Conservation (phyloP, 2,797 vertebrate genomes). For the Tragopan temminckii region DNA sequence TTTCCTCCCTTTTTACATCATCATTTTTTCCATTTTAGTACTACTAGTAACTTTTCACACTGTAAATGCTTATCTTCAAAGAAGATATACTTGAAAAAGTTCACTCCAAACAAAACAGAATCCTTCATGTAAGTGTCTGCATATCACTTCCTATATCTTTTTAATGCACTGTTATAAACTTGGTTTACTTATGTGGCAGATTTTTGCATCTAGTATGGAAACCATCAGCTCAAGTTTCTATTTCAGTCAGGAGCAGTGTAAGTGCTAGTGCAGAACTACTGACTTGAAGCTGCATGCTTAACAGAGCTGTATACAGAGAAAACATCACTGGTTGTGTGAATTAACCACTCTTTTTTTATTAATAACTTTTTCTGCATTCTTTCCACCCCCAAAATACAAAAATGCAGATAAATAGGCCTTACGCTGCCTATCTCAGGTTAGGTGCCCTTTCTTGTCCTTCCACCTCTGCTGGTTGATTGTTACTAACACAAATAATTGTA, state of each 20-base stretch:
- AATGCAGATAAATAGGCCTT: not conserved
- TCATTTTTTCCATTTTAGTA: not conserved
- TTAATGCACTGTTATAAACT: not conserved
- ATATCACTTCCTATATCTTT: not conserved
- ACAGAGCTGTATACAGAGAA: not conserved
- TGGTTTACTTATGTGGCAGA: not conserved
- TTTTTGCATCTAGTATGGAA: not conserved
- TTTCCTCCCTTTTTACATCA: not conserved
- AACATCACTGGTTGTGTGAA: not conserved
- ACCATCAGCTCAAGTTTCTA: not conserved
- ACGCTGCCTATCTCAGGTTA: not conserved
- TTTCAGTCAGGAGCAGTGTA: not conserved
- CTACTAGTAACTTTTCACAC: not conserved
- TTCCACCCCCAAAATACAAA: not conserved
- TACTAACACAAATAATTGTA: slow-evolving; percentile 1
- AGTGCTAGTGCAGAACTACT: not conserved
- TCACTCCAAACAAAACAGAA: not conserved
- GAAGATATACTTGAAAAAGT: not conserved
- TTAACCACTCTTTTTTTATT: not conserved
- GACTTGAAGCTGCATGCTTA: not conserved
- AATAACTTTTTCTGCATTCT: not conserved
- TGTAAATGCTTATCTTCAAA: not conserved
- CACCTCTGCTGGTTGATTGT: slow-evolving; percentile 60
- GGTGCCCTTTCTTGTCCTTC: not conserved
- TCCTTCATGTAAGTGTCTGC: not conserved